Base-by-base conservation (phyloP, 1,140 invertebrate genomes). In the Hesperophylax magnus region DNA sequence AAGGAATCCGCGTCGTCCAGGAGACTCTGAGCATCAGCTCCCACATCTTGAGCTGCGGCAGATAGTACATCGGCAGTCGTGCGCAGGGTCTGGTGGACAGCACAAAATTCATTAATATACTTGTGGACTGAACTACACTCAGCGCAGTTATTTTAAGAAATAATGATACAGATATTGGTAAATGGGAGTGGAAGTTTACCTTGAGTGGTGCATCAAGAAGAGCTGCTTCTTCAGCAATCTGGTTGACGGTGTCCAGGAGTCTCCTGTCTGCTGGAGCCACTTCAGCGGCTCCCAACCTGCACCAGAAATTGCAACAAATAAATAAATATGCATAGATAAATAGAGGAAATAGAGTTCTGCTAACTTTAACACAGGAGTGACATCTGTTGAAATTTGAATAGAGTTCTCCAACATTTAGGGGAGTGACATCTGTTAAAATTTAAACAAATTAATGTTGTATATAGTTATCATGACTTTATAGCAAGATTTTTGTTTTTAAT, bases 1-100 rank as follows among this genome's bases (percentile, higher is more conserved):
- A 98, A 87, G 56, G 92, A 92, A 61, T 95, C 94, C 0, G 97
- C 94, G 84, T 97, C 95, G 80, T 95, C 94, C 81, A 93, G 90
- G 14, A 98, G 91, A 78, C 95, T 93, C 14, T 91, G 90, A 0
- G 94, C 94, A 85, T 97, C 94, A 0, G 93, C 93, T 2, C 93
- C 94, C 54, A 93, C 91, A 58, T 94, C 87, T 0, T 86, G 82
- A 0, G 88, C 89, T 31, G 82, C 82, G 77, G 85, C 86, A 91
- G 78, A 93, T 86, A 56, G 94, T 93, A 88, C 95, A 20, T 84
- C 80, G 47, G 82, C 82, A 22, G 77, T n/a, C 0, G 39, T 58
- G 54, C 47, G 61, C 11, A 84, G 63, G 18, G 14, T 80, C 82
- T 83, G 75, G 65, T 58, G n/a, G 31, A 22, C 1, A 47, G n/a